Conservation (phyloP, 2,113 vertebrate genomes). For the Arenaria interpres region DNA sequence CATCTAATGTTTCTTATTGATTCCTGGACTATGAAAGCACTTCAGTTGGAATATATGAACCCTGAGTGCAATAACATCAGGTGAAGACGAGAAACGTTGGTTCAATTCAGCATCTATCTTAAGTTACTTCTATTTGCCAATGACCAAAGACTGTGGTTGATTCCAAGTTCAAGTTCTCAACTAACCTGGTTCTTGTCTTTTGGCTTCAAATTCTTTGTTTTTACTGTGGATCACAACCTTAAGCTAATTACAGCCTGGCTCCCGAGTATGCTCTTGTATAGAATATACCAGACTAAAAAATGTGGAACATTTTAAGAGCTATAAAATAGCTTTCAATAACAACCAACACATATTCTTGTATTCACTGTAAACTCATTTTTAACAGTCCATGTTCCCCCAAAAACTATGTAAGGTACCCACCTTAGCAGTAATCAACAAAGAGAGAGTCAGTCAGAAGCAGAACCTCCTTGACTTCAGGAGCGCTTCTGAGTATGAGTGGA, state of each 20-base stretch:
- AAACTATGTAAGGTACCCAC: background rate
- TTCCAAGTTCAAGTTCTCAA: background rate
- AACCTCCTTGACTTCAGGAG: background rate
- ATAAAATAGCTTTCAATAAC: background rate
- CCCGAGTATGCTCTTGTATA: background rate
- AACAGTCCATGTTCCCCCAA: background rate
- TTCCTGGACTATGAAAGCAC: background rate
- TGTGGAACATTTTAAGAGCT: background rate
- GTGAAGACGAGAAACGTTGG: background rate
- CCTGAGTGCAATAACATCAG: background rate
- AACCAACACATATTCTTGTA: background rate
- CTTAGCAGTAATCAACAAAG: background rate
- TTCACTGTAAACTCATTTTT: background rate
- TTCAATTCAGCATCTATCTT: background rate
- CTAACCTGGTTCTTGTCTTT: background rate
- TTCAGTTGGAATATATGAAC: background rate
- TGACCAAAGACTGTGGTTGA: background rate
- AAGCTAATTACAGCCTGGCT: background rate
- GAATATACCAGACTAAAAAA: background rate
- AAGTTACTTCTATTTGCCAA: background rate
- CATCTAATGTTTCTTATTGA: background rate
- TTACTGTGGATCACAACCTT: background rate
- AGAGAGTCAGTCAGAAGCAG: background rate
- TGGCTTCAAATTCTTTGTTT: background rate
- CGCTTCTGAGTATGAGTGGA: background rate